Evolutionary conservation across 2,888 invertebrate species (phyloP).

Genomic region (Operophtera brumata): DNA sequence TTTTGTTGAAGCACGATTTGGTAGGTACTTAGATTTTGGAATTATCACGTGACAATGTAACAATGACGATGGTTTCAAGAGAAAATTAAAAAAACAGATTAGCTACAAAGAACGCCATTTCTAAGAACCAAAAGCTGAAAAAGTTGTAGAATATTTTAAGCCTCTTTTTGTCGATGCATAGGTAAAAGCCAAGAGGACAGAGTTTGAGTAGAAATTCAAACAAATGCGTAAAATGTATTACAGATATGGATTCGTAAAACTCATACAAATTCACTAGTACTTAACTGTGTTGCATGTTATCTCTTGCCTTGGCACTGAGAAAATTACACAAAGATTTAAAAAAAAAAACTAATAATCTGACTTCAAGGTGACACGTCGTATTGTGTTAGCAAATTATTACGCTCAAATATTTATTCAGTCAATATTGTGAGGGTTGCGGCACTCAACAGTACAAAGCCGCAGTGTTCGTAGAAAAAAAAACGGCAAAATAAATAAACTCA

Average conservation of each 20-base stretch:
- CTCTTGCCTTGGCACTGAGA: background rate
- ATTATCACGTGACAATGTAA: slow-evolving; percentile 17
- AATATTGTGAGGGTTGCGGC: slow-evolving; percentile 49
- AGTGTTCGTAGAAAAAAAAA: slow-evolving; percentile 54
- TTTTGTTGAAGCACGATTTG: slow-evolving; percentile 16
- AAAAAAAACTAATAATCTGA: slow-evolving; percentile 15
- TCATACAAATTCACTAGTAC: background rate
- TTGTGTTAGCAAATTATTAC: slow-evolving; percentile 52
- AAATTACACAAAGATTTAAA: slow-evolving; percentile 2
- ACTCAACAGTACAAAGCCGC: slow-evolving; percentile 50
- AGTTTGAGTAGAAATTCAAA: background rate
- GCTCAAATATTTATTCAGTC: slow-evolving; percentile 54
- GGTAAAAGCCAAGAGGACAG: background rate
- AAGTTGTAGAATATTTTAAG: background rate
- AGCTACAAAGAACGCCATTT: background rate
- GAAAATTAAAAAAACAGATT: background rate
- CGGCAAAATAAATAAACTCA: slow-evolving; percentile 69
- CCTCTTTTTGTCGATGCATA: background rate
- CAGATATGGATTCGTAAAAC: background rate
- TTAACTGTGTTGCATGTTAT: background rate
- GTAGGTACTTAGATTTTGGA: slow-evolving; percentile 7
- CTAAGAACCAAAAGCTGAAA: background rate
- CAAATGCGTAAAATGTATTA: background rate
- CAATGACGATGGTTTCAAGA: slow-evolving; percentile 3
- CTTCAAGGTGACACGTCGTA: slow-evolving; percentile 36